A percentile compares a stretch with the other conserved stretches of the same genome.
These are phyloP conservation scores for Cercocebus atys DNA, from an alignment of 2,113 vertebrate species.

Conservation along the genomic window DNA sequence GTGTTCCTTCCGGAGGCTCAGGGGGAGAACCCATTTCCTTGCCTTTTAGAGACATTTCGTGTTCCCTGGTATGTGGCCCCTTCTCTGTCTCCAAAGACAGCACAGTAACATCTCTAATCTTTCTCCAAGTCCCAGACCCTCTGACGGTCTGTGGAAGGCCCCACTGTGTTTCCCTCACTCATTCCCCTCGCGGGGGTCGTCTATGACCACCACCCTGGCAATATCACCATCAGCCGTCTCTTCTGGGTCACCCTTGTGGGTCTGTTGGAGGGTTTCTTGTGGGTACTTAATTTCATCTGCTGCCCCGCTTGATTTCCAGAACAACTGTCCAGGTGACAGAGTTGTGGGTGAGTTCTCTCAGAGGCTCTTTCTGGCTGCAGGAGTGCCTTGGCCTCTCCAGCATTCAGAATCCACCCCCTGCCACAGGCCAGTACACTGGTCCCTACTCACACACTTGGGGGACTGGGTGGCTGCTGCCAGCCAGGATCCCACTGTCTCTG, in stretches of 20 bases:
- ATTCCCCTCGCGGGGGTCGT: fast-evolving
- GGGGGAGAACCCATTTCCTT: not conserved
- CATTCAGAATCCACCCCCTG: not conserved
- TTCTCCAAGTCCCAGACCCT: not conserved
- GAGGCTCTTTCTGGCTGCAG: not conserved
- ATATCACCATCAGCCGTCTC: fast-evolving
- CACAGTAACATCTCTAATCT: no score
- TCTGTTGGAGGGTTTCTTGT: fast-evolving
- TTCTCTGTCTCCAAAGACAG: not conserved
- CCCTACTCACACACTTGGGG: not conserved
- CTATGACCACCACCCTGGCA: fast-evolving
- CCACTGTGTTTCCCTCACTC: not conserved
- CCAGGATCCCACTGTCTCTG: not conserved
- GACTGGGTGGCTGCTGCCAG: no score
- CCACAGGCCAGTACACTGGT: not conserved
- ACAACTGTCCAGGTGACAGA: not conserved
- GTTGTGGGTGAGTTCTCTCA: not conserved
- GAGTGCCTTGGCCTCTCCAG: not conserved
- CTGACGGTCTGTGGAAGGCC: fast-evolving
- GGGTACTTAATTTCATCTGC: fast-evolving
- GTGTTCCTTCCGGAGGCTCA: not conserved
- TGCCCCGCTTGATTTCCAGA: not conserved
- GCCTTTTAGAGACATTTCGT: not conserved
- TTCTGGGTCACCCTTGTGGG: not conserved
- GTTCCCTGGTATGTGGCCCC: not conserved